Base-by-base conservation (phyloP, 2,113 vertebrate genomes). In the Chloropsis hardwickii region DNA sequence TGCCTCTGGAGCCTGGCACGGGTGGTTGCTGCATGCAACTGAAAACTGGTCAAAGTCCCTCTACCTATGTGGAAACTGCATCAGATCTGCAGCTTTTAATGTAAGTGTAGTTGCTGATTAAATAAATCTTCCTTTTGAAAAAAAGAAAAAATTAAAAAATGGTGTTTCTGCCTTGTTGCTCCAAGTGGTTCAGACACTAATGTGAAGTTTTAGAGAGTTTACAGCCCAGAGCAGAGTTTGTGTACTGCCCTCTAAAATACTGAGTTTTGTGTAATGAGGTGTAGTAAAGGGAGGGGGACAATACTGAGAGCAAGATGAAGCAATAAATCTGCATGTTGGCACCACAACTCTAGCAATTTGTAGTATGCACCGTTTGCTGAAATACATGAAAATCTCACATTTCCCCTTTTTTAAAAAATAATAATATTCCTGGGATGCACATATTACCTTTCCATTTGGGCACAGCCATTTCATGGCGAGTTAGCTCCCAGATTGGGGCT, bases 1-100 rank as follows among this genome's bases (percentile, higher is more conserved):
- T 1, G 7, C 14, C 37, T 50, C 42, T 15, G 62, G 45, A 54
- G 66, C 39, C n/a, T 0, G 4, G 37, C 0, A 0, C 2, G 1
- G 6, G 16, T 45, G 50, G 45, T 14, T 64, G 44, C 4, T 11
- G 5, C 22, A 25, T 0, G 11, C 19, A 25, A 29, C 39, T 19
- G 37, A 4, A 48, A 62, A 25, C 24, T 69, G 25, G 6, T 77
- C 7, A 27, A 44, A 27, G 45, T 66, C 22, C 8, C 19, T 67
- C 24, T 45, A 4, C n/a, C 8, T 5, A 0, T 33, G 11, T 2
- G 4, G 37, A 67, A 81, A 21, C 37, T 37, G 23, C 31, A 35
- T 56, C n/a, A 27, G 11, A 40, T n/a, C 44, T 60, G 24, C 16
- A 76, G 39, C 16, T 86, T 81, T 1, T 12, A 19, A 1, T 18